A percentile compares a stretch with the other conserved stretches of the same genome.
Conservation (phyloP, 1,140 invertebrate genomes). For the Temnothorax nylanderi region DNA sequence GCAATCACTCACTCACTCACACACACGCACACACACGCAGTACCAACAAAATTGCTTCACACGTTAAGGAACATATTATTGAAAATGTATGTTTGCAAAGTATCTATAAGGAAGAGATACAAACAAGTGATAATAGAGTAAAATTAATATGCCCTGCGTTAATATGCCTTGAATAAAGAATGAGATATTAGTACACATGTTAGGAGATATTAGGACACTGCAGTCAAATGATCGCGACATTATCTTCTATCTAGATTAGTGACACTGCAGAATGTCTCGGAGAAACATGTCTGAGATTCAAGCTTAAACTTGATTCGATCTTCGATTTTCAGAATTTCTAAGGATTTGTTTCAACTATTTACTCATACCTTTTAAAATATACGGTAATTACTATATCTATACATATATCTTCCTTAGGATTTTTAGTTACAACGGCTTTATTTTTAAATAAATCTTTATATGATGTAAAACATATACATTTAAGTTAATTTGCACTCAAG, state of each 20-base stretch:
- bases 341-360: neutral
- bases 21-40: too few relatives aligned
- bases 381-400: too few relatives aligned
- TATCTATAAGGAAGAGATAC: neutral
- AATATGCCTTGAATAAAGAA: neutral
- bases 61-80: neutral
- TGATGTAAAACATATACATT: neutral
- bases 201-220: slow-evolving; percentile 35
- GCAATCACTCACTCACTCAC: neutral
- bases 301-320: neutral
- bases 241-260: neutral
- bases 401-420: too few relatives aligned
- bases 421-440: too few relatives aligned
- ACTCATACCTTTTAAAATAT: neutral
- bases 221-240: slow-evolving; percentile 27
- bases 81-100: neutral
- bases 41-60: neutral
- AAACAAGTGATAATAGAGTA: neutral
- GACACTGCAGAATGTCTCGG: neutral
- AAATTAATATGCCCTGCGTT: neutral
- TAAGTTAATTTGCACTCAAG: neutral
- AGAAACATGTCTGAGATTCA: neutral
- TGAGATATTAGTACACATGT: slow-evolving; percentile 29
- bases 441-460: neutral
- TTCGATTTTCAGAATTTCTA: neutral